Conservation (phyloP, 2,888 invertebrate genomes). For the Gortyna flavago region DNA sequence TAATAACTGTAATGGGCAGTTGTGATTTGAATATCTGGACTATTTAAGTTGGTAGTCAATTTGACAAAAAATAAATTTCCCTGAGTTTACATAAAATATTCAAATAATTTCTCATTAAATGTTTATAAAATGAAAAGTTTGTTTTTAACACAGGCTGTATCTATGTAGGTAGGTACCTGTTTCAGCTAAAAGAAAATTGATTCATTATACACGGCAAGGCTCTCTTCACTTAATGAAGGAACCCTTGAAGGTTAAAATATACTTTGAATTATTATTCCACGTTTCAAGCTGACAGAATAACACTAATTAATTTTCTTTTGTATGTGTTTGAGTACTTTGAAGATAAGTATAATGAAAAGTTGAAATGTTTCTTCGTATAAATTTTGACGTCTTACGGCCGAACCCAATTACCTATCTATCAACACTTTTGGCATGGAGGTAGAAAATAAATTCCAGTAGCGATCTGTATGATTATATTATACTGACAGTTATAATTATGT, state of each 20-base stretch:
- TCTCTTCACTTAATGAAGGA: conserved; percentile 26
- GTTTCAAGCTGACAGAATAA: conserved; percentile 31
- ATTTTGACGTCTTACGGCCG: neutral
- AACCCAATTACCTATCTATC: too few species aligned
- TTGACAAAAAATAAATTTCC: neutral
- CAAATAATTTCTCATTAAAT: neutral
- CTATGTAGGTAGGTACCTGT: neutral
- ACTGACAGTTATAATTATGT: too few species aligned
- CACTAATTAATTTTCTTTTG: conserved; percentile 50
- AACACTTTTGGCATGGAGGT: too few species aligned
- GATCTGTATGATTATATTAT: too few species aligned
- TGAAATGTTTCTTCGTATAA: conserved; percentile 15
- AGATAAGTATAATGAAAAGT: conserved; percentile 16
- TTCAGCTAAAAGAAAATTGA: neutral
- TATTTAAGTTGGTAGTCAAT: neutral
- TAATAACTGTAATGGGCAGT: neutral
- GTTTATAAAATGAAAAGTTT: neutral
- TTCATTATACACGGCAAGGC: conserved; percentile 5
- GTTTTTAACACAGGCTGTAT: neutral
- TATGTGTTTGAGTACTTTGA: conserved; percentile 21
- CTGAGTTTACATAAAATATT: neutral
- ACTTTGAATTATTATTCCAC: conserved; percentile 47
- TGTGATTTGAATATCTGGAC: neutral
- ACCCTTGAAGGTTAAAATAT: conserved; percentile 28
- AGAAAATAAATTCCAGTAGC: too few species aligned